Base-by-base conservation (phyloP, 37 sponge, comb jelly and placozoan species). In the Spongilla lacustris region DNA sequence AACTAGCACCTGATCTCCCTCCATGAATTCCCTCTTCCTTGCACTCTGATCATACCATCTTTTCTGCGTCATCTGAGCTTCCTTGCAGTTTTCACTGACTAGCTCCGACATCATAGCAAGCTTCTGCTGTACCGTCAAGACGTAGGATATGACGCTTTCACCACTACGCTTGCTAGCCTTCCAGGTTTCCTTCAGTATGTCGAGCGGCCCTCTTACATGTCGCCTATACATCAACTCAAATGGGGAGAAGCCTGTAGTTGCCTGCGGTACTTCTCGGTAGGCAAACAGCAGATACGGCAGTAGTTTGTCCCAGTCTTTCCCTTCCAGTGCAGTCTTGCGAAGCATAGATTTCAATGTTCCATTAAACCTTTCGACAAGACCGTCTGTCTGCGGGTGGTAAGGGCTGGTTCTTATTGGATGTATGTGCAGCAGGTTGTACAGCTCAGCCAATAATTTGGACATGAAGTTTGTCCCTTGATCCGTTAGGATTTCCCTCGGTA, bases 381-480 rank as follows among this genome's bases (percentile, higher is more conserved):
- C 86, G 23, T 86, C 79, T 49, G 86, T 86, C 34, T 87, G 88
- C 2, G 75, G 87, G 28, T 86, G 87, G 80, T 86, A 86, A 0
- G 87, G 80, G 0, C 36, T 81, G 31, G 80, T 80, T 0, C 41
- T 8, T 35, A 86, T 67, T 2, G 0, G 71, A 13, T 80, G 67
- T 22, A 86, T 41, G 0, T 27, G 26, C 30, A 83, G 35, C 77
- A 76, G 34, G 12, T 68, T 34, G 29, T 84, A 67, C 2, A 89
- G 70, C 31, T 89, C 80, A 19, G 31, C 24, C 2, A 89, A 67
- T 12, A 84, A 41, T 0, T 66, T 3, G 4, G 80, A 84, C 46
- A 73, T 89, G 37, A 89, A 85, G 74, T 84, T 80, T 28, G 85
- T 68, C 11, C 81, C 81, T 73, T 89, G 85, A 41, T 89, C 90